A percentile compares a stretch with the other conserved stretches of the same genome.
phyloP scores from a whole-genome alignment of 2,797 vertebrate genomes.

The Hozukius guyotensis region DNA sequence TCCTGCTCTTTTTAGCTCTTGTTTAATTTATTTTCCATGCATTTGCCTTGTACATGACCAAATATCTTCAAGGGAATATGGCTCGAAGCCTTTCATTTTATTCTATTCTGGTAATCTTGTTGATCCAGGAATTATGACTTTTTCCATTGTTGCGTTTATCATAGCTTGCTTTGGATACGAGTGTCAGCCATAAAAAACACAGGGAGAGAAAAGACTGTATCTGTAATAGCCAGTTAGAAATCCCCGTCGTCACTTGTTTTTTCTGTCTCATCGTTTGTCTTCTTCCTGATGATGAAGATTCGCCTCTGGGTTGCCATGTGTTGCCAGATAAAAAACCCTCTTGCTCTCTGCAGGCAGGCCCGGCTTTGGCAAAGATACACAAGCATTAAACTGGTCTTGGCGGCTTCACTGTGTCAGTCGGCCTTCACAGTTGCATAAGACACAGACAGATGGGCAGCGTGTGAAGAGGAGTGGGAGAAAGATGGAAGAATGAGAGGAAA shows the following conservation, averaged over 20 bases:
- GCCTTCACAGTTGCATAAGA: conserved; percentile 56
- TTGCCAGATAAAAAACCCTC: conserved; percentile 45
- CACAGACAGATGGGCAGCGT: conserved; percentile 53
- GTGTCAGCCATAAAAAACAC: conserved; percentile 27
- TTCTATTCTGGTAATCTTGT: conserved; percentile 40
- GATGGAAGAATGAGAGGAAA: conserved; percentile 46
- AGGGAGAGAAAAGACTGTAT: conserved; percentile 8
- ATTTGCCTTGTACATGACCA: conserved; percentile 34
- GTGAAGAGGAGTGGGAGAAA: conserved; percentile 40
- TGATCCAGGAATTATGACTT: conserved; percentile 46
- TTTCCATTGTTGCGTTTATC: conserved; percentile 60
- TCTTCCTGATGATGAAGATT: conserved; percentile 29
- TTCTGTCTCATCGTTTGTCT: conserved; percentile 30
- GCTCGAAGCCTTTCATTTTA: conserved; percentile 39
- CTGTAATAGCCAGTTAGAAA: conserved; percentile 27
- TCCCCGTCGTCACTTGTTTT: conserved; percentile 20
- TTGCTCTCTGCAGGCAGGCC: conserved; percentile 28
- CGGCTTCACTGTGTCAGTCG: conserved; percentile 38
- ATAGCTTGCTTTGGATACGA: conserved; percentile 42
- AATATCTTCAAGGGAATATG: conserved; percentile 31
- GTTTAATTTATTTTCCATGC: conserved; percentile 43
- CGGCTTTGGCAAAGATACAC: conserved; percentile 43
- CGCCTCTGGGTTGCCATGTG: conserved; percentile 28
- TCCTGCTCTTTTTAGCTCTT: conserved; percentile 18
- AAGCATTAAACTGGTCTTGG: conserved; percentile 48